Percentiles rank a stretch among this genome's conserved stretches.
Evolutionary conservation across 2,888 invertebrate species (phyloP).

Genomic region (Altica lythri): DNA sequence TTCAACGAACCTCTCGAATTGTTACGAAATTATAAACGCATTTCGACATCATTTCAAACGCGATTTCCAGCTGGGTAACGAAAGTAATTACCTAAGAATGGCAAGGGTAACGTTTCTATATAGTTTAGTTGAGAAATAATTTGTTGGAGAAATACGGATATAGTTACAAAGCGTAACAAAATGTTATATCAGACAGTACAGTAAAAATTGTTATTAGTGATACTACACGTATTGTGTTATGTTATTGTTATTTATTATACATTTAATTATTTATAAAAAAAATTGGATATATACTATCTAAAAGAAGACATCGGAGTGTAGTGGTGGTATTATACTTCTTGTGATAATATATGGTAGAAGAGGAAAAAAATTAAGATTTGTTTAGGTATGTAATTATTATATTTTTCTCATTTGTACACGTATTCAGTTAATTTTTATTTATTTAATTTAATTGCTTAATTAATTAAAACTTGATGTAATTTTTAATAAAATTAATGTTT

Average conservation of each 20-base stretch:
- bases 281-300: no score
- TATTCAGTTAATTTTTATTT: no score
- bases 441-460: no score
- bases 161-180: slow-evolving; percentile 5
- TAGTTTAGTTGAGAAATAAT: neutral
- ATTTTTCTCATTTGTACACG: no score
- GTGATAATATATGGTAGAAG: no score
- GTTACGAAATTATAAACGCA: neutral
- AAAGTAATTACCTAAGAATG: slow-evolving; percentile 1
- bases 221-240: neutral
- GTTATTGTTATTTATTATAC: neutral
- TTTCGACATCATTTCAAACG: neutral
- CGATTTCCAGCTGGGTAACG: neutral
- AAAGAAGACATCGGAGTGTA: no score
- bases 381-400: no score
- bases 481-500: no score
- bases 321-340: no score
- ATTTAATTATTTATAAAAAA: no score
- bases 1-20: neutral
- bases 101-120: slow-evolving; percentile 2
- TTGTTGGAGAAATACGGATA: slow-evolving; percentile 4
- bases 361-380: no score
- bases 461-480: no score
- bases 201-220: neutral
- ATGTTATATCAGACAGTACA: neutral